These are phyloP conservation scores for Andrena chrysosceles DNA, from an alignment of 2,888 invertebrate genomes.

Conservation along the genomic window DNA sequence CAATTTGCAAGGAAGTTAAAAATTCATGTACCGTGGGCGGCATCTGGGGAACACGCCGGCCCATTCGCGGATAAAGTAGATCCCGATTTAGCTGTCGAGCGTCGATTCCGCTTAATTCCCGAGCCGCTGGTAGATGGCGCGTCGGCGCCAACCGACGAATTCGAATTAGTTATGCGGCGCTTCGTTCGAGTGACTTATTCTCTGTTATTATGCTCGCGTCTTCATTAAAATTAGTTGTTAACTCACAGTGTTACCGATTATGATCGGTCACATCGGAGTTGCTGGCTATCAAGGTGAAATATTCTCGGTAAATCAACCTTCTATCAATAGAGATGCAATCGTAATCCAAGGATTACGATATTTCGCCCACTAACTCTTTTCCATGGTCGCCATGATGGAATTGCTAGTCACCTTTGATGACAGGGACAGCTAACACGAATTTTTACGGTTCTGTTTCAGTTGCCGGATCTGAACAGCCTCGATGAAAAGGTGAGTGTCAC, in stretches of 20 bases:
- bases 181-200: background rate
- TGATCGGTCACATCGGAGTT: too few species aligned
- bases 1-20: conserved; percentile 67
- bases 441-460: conserved; percentile 70
- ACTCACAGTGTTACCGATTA: background rate
- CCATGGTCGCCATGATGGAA: background rate
- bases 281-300: background rate
- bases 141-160: background rate
- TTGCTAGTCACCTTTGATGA: background rate
- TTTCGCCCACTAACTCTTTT: too few species aligned
- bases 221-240: background rate
- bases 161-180: conserved; percentile 17
- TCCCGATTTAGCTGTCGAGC: background rate
- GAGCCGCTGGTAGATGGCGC: conserved; percentile 24
- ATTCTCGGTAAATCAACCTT: background rate
- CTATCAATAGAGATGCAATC: background rate
- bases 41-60: conserved; percentile 58
- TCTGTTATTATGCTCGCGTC: background rate
- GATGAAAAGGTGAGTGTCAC: conserved; percentile 82
- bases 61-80: conserved; percentile 43
- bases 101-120: background rate
- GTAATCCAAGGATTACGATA: background rate
- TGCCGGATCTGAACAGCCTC: conserved; percentile 81
- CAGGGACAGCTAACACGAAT: background rate
- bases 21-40: conserved; percentile 62